Conservation (phyloP, 2,113 vertebrate species). For the Odontophorus gujanensis region DNA sequence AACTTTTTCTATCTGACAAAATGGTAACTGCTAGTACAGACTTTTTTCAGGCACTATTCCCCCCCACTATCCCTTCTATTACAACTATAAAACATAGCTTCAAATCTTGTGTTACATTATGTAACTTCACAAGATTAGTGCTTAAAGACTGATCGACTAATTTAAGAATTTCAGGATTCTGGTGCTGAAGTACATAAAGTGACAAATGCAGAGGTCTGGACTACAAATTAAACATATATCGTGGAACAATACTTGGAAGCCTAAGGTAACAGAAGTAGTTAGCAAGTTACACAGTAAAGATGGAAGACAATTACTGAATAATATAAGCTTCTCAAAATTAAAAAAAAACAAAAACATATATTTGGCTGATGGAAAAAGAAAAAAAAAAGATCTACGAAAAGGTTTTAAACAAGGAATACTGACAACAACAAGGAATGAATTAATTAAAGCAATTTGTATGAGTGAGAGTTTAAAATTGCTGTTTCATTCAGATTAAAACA, state of each 20-base stretch:
- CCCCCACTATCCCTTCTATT: background rate
- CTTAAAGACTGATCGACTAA: accelerated
- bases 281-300: background rate
- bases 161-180: background rate
- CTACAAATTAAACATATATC: background rate
- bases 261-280: background rate
- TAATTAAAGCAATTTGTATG: background rate
- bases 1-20: background rate
- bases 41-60: background rate
- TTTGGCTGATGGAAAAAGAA: background rate
- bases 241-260: background rate
- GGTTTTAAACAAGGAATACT: background rate
- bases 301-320: background rate
- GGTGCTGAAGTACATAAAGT: background rate
- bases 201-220: background rate
- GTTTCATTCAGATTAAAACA: background rate
- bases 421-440: background rate
- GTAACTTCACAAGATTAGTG: background rate
- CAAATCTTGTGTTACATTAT: background rate
- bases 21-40: background rate
- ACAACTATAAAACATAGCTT: background rate
- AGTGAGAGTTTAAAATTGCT: background rate
- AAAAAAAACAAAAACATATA: background rate
- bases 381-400: background rate
- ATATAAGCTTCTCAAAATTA: background rate